These are phyloP conservation scores for Cantharis lateralis DNA, from an alignment of 2,888 invertebrate species.

Conservation along the genomic window DNA sequence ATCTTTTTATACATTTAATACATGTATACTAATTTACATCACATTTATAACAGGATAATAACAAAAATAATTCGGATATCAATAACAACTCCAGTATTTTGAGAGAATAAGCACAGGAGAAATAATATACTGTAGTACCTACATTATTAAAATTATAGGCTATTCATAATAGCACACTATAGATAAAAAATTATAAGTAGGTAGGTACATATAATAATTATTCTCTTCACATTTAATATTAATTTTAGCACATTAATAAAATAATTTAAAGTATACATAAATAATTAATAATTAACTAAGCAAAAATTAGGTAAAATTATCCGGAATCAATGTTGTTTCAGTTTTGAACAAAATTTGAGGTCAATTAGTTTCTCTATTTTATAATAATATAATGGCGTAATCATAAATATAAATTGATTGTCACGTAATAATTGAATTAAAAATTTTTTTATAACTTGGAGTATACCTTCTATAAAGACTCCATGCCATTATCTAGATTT, in stretches of 20 bases:
- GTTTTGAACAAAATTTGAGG: neutral
- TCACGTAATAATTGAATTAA: neutral
- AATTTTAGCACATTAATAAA: neutral
- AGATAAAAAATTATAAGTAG: neutral
- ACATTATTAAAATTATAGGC: neutral
- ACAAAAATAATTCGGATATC: slow-evolving; percentile 53
- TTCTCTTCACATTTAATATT: neutral
- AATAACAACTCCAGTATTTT: slow-evolving; percentile 25
- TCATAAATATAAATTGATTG: neutral
- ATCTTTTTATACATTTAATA: slow-evolving; percentile 44
- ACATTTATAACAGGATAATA: slow-evolving; percentile 41
- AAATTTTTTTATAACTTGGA: neutral
- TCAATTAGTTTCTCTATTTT: neutral
- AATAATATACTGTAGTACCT: slow-evolving; percentile 5
- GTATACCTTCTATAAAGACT: neutral
- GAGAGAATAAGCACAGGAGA: slow-evolving; percentile 22
- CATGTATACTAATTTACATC: slow-evolving; percentile 52
- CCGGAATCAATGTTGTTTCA: neutral
- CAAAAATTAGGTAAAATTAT: neutral
- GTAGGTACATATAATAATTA: neutral
- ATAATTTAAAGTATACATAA: neutral
- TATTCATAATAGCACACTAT: neutral
- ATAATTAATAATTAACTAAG: neutral
- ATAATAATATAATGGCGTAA: neutral
- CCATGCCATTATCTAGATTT: neutral